Percentiles rank a stretch among this genome's conserved stretches.
Evolutionary conservation across 2,113 vertebrate species (phyloP).

Genomic region (Actinemys pallida): DNA sequence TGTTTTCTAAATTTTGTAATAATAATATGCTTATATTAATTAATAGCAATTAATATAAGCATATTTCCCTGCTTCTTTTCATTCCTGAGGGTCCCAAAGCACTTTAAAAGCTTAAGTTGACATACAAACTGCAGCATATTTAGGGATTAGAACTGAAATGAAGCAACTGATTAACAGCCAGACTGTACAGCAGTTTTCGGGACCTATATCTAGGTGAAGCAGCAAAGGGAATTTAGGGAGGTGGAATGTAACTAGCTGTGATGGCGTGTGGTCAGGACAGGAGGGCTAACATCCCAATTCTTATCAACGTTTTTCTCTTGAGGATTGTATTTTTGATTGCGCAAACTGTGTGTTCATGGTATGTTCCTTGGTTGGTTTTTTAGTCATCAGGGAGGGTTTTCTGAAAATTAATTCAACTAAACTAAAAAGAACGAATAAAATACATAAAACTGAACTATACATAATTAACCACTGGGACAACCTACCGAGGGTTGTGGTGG

Average conservation of each 20-base stretch:
- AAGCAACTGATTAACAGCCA: conserved; percentile 25
- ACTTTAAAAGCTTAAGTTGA: neutral
- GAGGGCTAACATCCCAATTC: neutral
- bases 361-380: neutral
- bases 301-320: neutral
- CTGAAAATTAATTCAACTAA: neutral
- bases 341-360: neutral
- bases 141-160: conserved; percentile 39
- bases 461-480: neutral
- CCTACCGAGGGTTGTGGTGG: neutral
- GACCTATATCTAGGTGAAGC: conserved; percentile 48
- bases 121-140: neutral
- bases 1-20: neutral
- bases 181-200: neutral
- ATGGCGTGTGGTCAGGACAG: conserved; percentile 34
- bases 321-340: neutral
- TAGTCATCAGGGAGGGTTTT: neutral
- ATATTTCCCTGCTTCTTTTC: conserved; percentile 40
- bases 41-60: conserved; percentile 65
- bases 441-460: neutral
- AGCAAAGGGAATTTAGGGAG: conserved; percentile 65
- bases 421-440: neutral
- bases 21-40: conserved; percentile 27
- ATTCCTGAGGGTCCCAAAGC: conserved; percentile 10
- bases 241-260: conserved; percentile 47